Base-by-base conservation (phyloP, 2,797 vertebrate species). In the Coluber constrictor region DNA sequence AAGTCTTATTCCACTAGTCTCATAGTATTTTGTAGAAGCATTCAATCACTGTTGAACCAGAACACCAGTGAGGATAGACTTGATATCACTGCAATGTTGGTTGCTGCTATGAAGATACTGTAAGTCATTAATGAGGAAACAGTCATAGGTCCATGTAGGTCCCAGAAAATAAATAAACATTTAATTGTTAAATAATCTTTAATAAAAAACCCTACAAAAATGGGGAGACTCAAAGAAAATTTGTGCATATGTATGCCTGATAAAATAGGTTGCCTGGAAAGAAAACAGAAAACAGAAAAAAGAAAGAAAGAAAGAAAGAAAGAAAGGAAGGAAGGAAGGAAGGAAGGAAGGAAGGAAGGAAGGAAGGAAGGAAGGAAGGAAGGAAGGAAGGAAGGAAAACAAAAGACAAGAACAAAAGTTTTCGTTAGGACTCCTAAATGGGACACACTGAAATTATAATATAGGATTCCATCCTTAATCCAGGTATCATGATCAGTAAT, bases 301-400 rank as follows among this genome's bases (percentile, higher is more conserved):
- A n/a, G 5, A 2, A 15, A 15, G 1, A 3, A 15, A 70, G 4
- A 13, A 32, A 32, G 37, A 37, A 37, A 37, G 37, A 37, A 37
- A 37, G 0, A 2, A n/a, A 74, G 2, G 4, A 13, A 63, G 3
- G 2, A 6, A 16, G 5, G 23, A 25, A 70, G n/a, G 2, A 32
- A 70, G 16, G 2, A 32, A 70, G 16, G 15, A 16, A 32, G 7
- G n/a, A 32, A 16, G 0, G 2, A 32, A 70, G n/a, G 15, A 27
- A 63, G 27, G 15, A 12, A 63, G 2, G 6, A 8, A 37, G 20
- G 20, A 16, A 70, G n/a, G 4, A 32, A 70, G n/a, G 13, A 0
- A 61, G 27, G 6, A 8, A 7, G 16, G 27, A 13, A 16, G 32
- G 15, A 15, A 32, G 13, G n/a, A n/a, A 0, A 15, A 43, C 74